phyloP scores from a whole-genome alignment of 1,140 invertebrate species.

The Megalonaias nervosa region DNA sequence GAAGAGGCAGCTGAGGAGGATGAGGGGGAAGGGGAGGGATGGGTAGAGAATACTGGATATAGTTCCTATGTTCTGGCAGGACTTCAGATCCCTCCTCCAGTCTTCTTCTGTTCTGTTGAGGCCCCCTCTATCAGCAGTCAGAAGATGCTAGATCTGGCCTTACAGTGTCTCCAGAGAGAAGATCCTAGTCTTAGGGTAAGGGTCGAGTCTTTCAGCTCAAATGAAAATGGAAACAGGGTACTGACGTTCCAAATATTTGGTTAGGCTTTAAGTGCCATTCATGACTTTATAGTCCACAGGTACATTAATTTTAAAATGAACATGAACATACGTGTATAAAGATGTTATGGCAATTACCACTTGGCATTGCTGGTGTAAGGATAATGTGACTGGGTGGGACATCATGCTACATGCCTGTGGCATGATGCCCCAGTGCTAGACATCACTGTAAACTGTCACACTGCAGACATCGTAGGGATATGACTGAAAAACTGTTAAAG shows the following conservation, averaged over 20 bases:
- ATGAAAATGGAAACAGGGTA: background rate
- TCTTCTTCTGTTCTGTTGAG: slow-evolving; percentile 98
- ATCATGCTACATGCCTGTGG: no score
- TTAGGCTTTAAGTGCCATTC: background rate
- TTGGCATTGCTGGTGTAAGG: background rate
- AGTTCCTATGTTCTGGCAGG: slow-evolving; percentile 73
- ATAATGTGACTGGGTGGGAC: no score
- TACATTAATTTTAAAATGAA: background rate
- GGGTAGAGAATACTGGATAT: slow-evolving; percentile 13
- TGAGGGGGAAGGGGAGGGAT: slow-evolving; percentile 37
- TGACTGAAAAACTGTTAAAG: no score
- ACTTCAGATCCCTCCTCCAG: slow-evolving; percentile 88
- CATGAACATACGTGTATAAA: no score
- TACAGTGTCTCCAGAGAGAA: slow-evolving; percentile 89
- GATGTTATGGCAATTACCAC: background rate
- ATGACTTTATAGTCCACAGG: background rate
- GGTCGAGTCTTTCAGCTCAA: background rate
- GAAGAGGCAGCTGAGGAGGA: background rate
- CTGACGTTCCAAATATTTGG: background rate
- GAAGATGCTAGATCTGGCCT: slow-evolving; percentile 84
- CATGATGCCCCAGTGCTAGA: no score
- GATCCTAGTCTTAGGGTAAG: slow-evolving; percentile 93
- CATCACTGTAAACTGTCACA: no score
- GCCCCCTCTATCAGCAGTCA: slow-evolving; percentile 86
- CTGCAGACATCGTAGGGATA: no score